These are phyloP conservation scores for Phyllostomus discolor DNA, from an alignment of 2,113 vertebrate genomes.

Conservation along the genomic window DNA sequence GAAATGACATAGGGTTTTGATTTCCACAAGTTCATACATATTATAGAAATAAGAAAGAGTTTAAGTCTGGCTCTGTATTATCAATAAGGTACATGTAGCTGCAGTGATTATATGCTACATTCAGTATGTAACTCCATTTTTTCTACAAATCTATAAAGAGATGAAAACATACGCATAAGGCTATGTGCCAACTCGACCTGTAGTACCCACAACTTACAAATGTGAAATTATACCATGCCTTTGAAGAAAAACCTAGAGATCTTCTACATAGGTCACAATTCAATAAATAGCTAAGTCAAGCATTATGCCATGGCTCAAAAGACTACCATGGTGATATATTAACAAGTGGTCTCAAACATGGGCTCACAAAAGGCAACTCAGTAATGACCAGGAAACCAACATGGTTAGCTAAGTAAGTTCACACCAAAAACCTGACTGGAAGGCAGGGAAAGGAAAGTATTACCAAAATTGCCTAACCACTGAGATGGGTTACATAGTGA, in stretches of 20 bases:
- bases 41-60: not conserved
- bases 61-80: not conserved
- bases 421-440: not conserved
- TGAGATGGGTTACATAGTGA: not conserved
- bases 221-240: not conserved
- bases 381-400: not conserved
- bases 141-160: not conserved
- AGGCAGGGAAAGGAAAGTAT: not conserved
- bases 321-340: not conserved
- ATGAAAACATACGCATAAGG: not conserved
- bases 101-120: not conserved
- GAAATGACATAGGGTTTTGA: not conserved
- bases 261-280: not conserved
- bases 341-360: not conserved
- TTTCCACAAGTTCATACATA: not conserved
- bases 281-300: not conserved
- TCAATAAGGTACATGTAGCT: not conserved
- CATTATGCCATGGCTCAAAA: not conserved
- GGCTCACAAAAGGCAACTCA: not conserved
- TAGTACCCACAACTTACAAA: not conserved
- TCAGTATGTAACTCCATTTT: not conserved
- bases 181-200: not conserved
- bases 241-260: not conserved
- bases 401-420: not conserved
- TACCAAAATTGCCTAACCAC: not conserved